Conservation (phyloP, 2,888 invertebrate species). For the Argyra leucocephala region DNA sequence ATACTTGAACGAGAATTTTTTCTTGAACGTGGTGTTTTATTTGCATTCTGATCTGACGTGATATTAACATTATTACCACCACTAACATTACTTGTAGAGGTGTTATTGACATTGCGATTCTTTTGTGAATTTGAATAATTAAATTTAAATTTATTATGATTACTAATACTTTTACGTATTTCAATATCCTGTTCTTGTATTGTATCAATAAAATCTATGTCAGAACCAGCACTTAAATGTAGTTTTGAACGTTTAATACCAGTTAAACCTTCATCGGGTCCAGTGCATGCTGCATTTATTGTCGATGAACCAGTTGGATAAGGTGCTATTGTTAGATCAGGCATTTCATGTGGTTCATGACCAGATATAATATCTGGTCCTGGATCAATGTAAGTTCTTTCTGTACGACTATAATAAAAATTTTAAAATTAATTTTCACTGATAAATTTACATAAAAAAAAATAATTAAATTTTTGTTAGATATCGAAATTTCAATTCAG, state of each 20-base stretch:
- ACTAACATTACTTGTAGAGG: constrained; percentile 18
- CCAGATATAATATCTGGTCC: constrained; percentile 53
- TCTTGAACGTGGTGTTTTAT: constrained; percentile 33
- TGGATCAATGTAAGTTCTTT: constrained; percentile 42
- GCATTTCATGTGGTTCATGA: constrained; percentile 62
- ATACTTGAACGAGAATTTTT: constrained; percentile 35
- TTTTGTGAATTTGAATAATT: constrained; percentile 20
- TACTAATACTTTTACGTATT: constrained; percentile 37
- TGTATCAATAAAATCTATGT: constrained; percentile 64
- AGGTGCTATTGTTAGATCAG: constrained; percentile 49
- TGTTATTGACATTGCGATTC: constrained; percentile 19
- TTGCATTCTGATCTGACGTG: constrained; percentile 32
- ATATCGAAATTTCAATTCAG: no score
- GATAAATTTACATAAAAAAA: no score
- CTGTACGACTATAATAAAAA: constrained; percentile 1
- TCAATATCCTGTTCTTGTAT: constrained; percentile 40
- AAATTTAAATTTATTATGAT: constrained; percentile 35
- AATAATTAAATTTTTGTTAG: no score
- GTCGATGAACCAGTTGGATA: constrained; percentile 48
- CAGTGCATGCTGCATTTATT: constrained; percentile 65
- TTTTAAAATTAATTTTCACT: no score
- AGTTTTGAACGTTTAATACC: constrained; percentile 58
- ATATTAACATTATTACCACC: constrained; percentile 22
- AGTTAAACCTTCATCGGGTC: constrained; percentile 72
- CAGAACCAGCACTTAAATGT: constrained; percentile 58